Percentiles rank a stretch among this genome's conserved stretches.
phyloP scores from a whole-genome alignment of 2,888 invertebrate species.

The Caenorhabditis plicata region DNA sequence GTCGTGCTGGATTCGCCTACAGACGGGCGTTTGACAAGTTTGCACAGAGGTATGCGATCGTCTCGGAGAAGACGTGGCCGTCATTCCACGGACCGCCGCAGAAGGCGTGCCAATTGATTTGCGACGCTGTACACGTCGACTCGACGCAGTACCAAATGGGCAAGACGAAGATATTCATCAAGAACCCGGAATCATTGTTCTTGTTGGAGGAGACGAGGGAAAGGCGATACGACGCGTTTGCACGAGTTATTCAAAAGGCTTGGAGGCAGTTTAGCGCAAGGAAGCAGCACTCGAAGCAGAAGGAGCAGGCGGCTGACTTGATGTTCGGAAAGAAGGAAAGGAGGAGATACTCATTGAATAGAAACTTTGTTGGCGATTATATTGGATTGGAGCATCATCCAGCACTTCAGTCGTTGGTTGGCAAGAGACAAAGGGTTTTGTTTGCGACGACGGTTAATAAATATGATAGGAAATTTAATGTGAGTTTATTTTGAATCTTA shows the following conservation, averaged over 20 bases:
- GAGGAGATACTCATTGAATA: conserved; percentile 72
- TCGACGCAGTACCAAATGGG: conserved; percentile 74
- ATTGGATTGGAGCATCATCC: conserved; percentile 74
- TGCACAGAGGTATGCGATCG: conserved; percentile 72
- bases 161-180: conserved; percentile 74
- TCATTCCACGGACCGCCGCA: conserved; percentile 68
- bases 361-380: conserved; percentile 76
- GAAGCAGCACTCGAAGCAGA: conserved; percentile 71
- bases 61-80: conserved; percentile 74
- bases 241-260: conserved; percentile 74
- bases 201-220: conserved; percentile 75
- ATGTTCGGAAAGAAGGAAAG: conserved; percentile 73
- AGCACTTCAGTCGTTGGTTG: conserved; percentile 71
- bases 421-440: conserved; percentile 73
- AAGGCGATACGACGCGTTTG: conserved; percentile 74
- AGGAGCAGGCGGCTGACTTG: conserved; percentile 69
- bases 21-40: conserved; percentile 64
- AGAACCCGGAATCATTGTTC: conserved; percentile 74
- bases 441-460: conserved; percentile 74
- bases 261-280: conserved; percentile 74
- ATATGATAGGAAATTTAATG: conserved; percentile 75
- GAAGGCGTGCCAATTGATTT: conserved; percentile 70
- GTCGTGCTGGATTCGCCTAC: conserved; percentile 76
- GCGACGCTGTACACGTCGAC: conserved; percentile 72
- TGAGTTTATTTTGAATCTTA: conserved; percentile 51